Base-by-base conservation (phyloP, 2,888 invertebrate species). In the Monoplex corrugatus region DNA sequence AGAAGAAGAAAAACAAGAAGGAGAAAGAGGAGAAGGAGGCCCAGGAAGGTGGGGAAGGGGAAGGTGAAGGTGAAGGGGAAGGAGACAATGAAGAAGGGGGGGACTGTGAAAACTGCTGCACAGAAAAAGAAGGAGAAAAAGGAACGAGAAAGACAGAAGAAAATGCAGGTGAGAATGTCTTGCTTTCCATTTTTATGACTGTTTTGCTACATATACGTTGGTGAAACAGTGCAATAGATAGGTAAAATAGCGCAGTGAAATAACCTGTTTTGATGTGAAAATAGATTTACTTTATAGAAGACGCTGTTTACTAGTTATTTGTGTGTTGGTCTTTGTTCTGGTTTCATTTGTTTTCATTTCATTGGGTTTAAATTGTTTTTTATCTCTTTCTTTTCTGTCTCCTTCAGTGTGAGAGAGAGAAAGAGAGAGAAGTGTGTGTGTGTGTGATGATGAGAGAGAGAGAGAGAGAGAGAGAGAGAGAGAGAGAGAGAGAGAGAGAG, bases 71-170 rank as follows among this genome's bases (percentile, higher is more conserved):
- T 50, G 90, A 63, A 19, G 91, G 78, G 13, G 90, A 86, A 50
- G 90, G 90, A 40, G 94, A 93, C 43, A 95, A 93, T 95, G 98
- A 98, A 93, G 98, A 98, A 95, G 97, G 97, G 98, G 75, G 97
- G 97, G 32, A 97, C 97, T 90, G 97, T 95, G 97, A 95, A 94
- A 94, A 94, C 92, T 91, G 95, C 93, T 28, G 95, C 93, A 83
- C 94, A 93, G 93, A 95, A 93, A 93, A 95, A 93, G 92, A 96
- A 95, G 93, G 93, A 97, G 63, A 98, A 98, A 95, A 96, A 93
- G 93, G 94, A 94, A n/a, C 80, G 93, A 87, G 93, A 93, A 83
- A 92, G 92, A 63, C 91, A 91, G 87, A 93, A 93, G 86, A 93
- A 93, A 75, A 87, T 91, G 83, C 90, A 92, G 92, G 94, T 94